A percentile compares a stretch with the other conserved stretches of the same genome.
These are phyloP conservation scores for Agrochola litura DNA, from an alignment of 2,888 invertebrate genomes.

Conservation along the genomic window DNA sequence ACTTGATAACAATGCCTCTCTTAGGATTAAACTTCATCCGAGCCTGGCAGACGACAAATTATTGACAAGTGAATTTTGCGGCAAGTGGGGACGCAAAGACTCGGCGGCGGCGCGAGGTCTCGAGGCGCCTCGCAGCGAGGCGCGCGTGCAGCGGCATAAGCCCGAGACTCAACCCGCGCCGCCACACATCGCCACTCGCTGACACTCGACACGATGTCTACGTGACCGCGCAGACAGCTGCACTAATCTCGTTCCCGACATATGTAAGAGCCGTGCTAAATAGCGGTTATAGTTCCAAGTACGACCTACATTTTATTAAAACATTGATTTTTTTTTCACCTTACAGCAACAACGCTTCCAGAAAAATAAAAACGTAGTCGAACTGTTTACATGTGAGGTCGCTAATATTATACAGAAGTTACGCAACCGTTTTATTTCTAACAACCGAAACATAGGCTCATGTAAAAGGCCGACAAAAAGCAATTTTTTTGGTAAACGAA, in stretches of 20 bases:
- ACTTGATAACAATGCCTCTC: slow-evolving; percentile 49
- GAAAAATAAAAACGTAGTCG: slow-evolving; percentile 15
- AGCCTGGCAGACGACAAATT: slow-evolving; percentile 62
- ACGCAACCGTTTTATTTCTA: slow-evolving; percentile 50
- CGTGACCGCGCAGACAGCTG: slow-evolving; percentile 87
- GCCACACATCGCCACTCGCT: slow-evolving; percentile 70
- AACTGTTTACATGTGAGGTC: slow-evolving; percentile 22
- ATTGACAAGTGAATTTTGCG: slow-evolving; percentile 70
- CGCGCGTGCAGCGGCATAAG: slow-evolving; percentile 83
- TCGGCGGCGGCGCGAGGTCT: slow-evolving; percentile 37
- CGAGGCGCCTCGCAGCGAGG: slow-evolving; percentile 29
- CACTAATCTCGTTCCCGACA: slow-evolving; percentile 82
- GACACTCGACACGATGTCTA: slow-evolving; percentile 84
- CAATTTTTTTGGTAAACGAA: slow-evolving; percentile 66
- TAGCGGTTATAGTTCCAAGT: slow-evolving; percentile 66
- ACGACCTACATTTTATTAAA: slow-evolving; percentile 56
- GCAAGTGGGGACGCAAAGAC: slow-evolving; percentile 41
- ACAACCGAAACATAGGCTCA: slow-evolving; percentile 49
- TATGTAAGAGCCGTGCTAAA: slow-evolving; percentile 70
- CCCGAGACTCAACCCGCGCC: slow-evolving; percentile 58
- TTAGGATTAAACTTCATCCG: slow-evolving; percentile 44
- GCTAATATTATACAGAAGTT: slow-evolving; percentile 36
- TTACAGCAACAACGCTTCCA: background rate
- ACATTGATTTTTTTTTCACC: slow-evolving; percentile 21
- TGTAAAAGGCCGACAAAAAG: slow-evolving; percentile 65